Base-by-base conservation (phyloP, 37 sponge, comb jelly and placozoan species). In the Corticium candelabrum region DNA sequence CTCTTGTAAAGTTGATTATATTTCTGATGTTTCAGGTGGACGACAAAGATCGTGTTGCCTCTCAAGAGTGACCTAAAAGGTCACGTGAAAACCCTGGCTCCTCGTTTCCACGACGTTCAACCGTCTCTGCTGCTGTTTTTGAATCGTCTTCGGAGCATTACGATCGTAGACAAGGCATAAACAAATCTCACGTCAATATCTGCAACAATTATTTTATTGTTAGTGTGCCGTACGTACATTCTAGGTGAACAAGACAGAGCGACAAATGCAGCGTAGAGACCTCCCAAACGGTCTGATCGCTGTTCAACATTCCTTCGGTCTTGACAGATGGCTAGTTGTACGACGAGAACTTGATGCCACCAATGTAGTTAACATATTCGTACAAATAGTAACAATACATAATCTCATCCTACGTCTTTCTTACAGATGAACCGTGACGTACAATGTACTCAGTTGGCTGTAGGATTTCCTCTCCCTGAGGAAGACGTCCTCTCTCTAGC, bases 101-200 rank as follows among this genome's bases (percentile, higher is more conserved):
- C 27, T 39, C 78, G 79, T 68, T 87, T 87, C 37, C 36, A 75
- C 0, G 88, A 87, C 36, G 67, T 87, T 4, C 88, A 83, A 34
- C 88, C 88, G 29, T 87, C 88, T 1, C 70, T 87, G 0, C 77
- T 87, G 34, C 88, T 87, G 40, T 87, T 87, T 50, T 80, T 87
- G 11, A 69, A 87, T 75, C 88, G 88, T 15, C 81, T 87, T 11
- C 62, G 88, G 43, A 83, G 81, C 43, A 87, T 87, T 57, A 80
- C 84, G 0, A 70, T 87, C 29, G 81, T 82, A 38, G 81, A 87
- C 34, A 3, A 80, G 69, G 88, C 83, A 2, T 37, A 37, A n/a
- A n/a, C n/a, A n/a, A 39, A 31, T n/a, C n/a, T n/a, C n/a, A n/a
- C n/a, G n/a, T n/a, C n/a, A n/a, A n/a, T n/a, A n/a, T n/a, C n/a